Percentiles rank a stretch among this genome's conserved stretches.
Evolutionary conservation across 2,113 vertebrate genomes (phyloP).

Genomic region (Ifrita kowaldi): DNA sequence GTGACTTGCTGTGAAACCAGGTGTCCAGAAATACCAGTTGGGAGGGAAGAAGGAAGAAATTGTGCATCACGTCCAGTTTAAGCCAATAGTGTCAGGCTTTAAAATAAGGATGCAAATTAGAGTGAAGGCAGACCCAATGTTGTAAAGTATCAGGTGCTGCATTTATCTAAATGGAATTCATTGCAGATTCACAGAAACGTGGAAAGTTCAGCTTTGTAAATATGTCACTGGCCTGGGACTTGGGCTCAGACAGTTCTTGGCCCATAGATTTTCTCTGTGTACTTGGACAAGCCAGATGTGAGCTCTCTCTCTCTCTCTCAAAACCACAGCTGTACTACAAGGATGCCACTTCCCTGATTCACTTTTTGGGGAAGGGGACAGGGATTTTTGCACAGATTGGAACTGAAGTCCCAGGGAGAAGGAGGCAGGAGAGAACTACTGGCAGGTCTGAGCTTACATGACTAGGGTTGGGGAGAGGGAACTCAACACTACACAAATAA

Average conservation of each 20-base stretch:
- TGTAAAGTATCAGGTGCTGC: neutral
- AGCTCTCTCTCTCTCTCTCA: neutral
- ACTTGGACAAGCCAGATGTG: neutral
- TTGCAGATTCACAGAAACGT: neutral
- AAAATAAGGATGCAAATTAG: neutral
- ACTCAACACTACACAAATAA: neutral
- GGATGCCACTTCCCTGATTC: neutral
- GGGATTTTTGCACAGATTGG: neutral
- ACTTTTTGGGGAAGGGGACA: neutral
- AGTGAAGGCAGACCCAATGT: rapidly evolving
- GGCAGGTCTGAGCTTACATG: neutral
- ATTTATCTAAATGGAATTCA: neutral
- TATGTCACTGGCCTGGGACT: neutral
- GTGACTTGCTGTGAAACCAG: neutral
- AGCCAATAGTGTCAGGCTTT: neutral
- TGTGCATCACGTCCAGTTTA: neutral
- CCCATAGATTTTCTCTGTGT: neutral
- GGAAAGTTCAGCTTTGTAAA: neutral
- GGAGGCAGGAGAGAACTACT: neutral
- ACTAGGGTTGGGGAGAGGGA: neutral
- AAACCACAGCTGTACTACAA: neutral
- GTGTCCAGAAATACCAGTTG: neutral
- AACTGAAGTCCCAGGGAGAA: neutral
- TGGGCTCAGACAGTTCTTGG: neutral
- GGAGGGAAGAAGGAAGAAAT: neutral